Evolutionary conservation across 2,113 vertebrate genomes (phyloP), one percentile per base, ranked within the genome.

Genomic region (Toxotes chatareus): DNA sequence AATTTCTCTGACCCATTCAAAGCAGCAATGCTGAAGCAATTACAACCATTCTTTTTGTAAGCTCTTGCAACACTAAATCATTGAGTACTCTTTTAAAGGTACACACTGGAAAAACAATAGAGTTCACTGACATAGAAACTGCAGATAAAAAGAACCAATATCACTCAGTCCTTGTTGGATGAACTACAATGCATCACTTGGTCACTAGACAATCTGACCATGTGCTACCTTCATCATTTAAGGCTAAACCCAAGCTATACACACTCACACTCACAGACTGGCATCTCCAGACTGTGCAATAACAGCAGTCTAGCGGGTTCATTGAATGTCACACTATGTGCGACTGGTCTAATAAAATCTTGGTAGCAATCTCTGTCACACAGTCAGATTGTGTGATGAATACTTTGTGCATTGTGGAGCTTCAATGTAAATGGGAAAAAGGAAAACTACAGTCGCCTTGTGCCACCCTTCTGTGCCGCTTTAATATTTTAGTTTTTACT

Each of bases 241-340:
- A 31, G 36, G 61, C n/a, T 66, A 42, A 61, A 44, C 7, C 42
- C 1, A 19, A 80, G 55, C 51, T n/a, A 16, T 12, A 62, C 59
- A 42, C 42, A 32, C 36, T 70, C 23, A 27, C 16, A 32, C 49
- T 70, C 23, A 32, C n/a, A 75, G 64, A 55, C 40, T 17, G 47
- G 3, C 16, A 2, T 40, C 57, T 59, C 17, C 49, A 46, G 46
- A 71, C 64, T 55, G 34, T 23, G 64, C 13, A 9, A 70, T 84
- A 47, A 64, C 57, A 49, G 34, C 64, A 70, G 53, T 75, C 65
- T 42, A 69, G 47, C 49, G 32, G 46, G 61, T 60, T 72, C 60
- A 77, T 14, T 62, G 75, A 31, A 23, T 62, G 47, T 74, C 70
- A 79, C 49, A 49, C 31, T 27, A 1, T 64, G 66, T 61, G 66